These are phyloP conservation scores for Neoaliturus tenellus DNA, from an alignment of 2,888 invertebrate genomes.

Conservation along the genomic window DNA sequence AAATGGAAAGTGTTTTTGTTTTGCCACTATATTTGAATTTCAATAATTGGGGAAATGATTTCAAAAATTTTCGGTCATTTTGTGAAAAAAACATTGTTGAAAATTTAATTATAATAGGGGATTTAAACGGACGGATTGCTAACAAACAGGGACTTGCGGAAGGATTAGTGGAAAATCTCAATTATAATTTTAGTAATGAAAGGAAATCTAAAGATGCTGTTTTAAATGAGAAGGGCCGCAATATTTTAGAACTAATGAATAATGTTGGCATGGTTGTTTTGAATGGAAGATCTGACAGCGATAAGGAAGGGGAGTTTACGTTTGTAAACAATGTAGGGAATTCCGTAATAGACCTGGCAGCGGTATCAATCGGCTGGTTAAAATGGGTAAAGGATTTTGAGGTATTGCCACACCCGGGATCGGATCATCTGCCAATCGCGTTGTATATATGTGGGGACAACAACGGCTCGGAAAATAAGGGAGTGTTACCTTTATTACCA, in stretches of 20 bases:
- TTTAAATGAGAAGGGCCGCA: conserved; percentile 23
- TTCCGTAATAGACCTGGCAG: conserved; percentile 55
- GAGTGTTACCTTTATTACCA: no score
- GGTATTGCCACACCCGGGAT: neutral
- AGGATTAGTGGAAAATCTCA: no score
- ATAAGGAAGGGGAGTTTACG: conserved; percentile 54
- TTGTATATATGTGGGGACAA: no score
- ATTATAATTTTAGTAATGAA: neutral
- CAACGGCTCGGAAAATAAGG: no score
- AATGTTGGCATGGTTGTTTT: conserved; percentile 49
- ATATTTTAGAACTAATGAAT: conserved; percentile 8
- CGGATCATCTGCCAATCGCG: conserved; percentile 51
- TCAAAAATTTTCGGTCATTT: no score
- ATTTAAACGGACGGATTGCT: no score
- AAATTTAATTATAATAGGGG: no score
- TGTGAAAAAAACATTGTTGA: no score
- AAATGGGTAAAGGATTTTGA: conserved; percentile 11
- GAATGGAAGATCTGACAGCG: conserved; percentile 54
- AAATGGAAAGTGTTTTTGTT: no score
- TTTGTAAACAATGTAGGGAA: conserved; percentile 48
- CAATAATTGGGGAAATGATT: no score
- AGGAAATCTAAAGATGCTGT: conserved; percentile 39
- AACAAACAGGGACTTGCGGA: no score
- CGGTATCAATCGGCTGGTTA: conserved; percentile 15
- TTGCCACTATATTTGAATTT: no score